phyloP scores from a whole-genome alignment of 2,113 vertebrate species.

The Mustelus asterias region DNA sequence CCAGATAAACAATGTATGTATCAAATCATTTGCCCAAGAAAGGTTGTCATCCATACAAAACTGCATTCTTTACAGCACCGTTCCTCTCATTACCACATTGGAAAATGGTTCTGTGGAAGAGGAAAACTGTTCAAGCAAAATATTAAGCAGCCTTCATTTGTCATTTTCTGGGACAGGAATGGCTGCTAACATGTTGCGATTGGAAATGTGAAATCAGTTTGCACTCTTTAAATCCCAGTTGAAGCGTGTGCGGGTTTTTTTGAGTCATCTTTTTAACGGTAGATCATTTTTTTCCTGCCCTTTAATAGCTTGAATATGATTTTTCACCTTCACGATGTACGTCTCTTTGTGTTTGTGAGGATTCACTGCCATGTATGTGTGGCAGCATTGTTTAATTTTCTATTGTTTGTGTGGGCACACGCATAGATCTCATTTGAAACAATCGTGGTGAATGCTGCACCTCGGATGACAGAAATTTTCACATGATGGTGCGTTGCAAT shows the following conservation, averaged over 20 bases:
- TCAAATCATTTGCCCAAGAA: constrained; percentile 52
- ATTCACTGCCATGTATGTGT: background rate
- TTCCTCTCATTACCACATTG: constrained; percentile 56
- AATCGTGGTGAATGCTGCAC: background rate
- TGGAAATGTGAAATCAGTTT: constrained; percentile 21
- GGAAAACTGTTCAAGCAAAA: constrained; percentile 60
- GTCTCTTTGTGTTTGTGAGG: background rate
- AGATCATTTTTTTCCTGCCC: background rate
- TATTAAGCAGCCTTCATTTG: constrained; percentile 62
- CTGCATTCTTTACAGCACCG: constrained; percentile 47
- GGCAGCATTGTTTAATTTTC: constrained; percentile 17
- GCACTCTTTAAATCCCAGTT: constrained; percentile 14
- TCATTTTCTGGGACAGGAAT: constrained; percentile 50
- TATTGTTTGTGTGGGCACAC: background rate
- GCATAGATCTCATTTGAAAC: background rate
- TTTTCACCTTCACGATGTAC: background rate
- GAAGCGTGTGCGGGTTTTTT: background rate
- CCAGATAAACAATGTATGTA: constrained; percentile 56
- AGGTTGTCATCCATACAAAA: constrained; percentile 56
- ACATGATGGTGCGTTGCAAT: background rate
- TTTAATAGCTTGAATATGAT: background rate
- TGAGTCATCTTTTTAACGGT: background rate
- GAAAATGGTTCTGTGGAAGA: constrained; percentile 59
- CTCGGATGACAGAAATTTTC: background rate
- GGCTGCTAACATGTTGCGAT: constrained; percentile 13